Base-by-base conservation (phyloP, 2,113 vertebrate species). In the Accipiter virgatus region DNA sequence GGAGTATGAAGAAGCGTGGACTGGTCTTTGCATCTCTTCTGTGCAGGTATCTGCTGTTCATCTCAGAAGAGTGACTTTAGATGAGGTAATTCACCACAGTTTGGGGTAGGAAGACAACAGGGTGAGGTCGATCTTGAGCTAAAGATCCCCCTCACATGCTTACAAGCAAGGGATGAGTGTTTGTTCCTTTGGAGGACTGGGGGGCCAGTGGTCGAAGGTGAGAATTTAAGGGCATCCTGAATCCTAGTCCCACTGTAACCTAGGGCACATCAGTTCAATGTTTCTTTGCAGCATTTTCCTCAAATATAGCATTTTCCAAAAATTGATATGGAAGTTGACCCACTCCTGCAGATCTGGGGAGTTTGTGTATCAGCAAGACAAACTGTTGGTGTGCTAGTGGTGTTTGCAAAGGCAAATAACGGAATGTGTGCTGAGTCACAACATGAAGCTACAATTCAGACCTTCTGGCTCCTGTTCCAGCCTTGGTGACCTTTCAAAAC, bases 401-500 rank as follows among this genome's bases (percentile, higher is more conserved):
- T 48, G 40, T 61, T 91, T 2, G 1, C 42, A 68, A 92, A 93
- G 36, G 85, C 84, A 79, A 89, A 38, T 45, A 83, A 82, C 0
- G 2, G 73, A 43, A 88, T 72, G 13, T n/a, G 58, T 63, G 18
- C 87, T 4, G 10, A 77, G 66, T 73, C 36, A 79, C 52, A 94
- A 83, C 55, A 50, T 6, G 20, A 88, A 95, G 67, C 65, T 88
- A 80, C 81, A 86, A 84, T 81, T 86, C 58, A 90, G 86, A 73
- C 66, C 43, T 96, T 67, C 55, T 91, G 83, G 38, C 61, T 88
- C 75, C 82, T 66, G 16, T 66, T 93, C 59, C 88, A 81, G 86
- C 25, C 47, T 94, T 48, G 22, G 62, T 97, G 91, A 94, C 86
- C 81, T 68, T 88, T 92, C 77, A 85, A 95, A 88, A 71, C 58